These are phyloP conservation scores for Physella acuta DNA, from an alignment of 1,140 invertebrate species.

Conservation along the genomic window DNA sequence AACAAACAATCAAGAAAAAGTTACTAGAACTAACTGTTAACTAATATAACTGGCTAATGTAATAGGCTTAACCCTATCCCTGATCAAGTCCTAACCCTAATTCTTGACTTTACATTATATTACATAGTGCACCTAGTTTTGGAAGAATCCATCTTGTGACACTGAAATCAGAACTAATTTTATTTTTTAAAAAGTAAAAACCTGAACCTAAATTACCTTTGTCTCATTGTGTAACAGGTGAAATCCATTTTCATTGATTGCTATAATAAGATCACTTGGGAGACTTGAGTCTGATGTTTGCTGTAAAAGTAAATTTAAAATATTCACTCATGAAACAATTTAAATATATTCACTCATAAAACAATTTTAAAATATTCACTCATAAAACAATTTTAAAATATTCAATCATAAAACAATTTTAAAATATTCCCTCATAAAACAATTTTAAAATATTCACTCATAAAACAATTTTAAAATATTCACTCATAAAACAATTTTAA, in stretches of 20 bases:
- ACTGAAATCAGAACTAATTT: background rate
- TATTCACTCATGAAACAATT: background rate
- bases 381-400: too few species aligned
- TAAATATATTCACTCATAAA: background rate
- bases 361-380: background rate
- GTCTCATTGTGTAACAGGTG: slow-evolving; percentile 95
- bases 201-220: slow-evolving; percentile 71
- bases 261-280: slow-evolving; percentile 93
- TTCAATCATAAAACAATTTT: too few species aligned
- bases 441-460: too few species aligned
- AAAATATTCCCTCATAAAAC: too few species aligned
- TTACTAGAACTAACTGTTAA: background rate
- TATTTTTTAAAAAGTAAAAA: background rate
- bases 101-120: background rate
- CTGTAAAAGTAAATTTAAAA: slow-evolving; percentile 40
- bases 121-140: background rate
- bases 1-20: too few species aligned
- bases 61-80: background rate
- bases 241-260: slow-evolving; percentile 98
- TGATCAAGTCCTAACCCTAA: background rate
- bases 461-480: too few species aligned
- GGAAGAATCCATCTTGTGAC: background rate
- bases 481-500: too few species aligned
- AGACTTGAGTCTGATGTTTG: slow-evolving; percentile 95
- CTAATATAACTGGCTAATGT: slow-evolving; percentile 17